Evolutionary conservation across 2,113 vertebrate genomes (phyloP).

Genomic region (Sphaerodactylus townsendi): DNA sequence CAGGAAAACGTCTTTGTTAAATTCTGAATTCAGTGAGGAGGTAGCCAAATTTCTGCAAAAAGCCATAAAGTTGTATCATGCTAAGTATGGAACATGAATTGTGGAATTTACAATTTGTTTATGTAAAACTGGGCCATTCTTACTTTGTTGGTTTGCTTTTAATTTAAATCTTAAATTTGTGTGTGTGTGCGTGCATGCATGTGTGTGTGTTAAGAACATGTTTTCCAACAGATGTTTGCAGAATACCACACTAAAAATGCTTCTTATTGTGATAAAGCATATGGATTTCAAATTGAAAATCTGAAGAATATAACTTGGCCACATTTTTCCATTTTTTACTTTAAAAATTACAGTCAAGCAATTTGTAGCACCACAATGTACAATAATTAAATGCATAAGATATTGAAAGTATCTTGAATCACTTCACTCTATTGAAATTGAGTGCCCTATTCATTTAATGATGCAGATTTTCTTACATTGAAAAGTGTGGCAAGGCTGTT

Average conservation of each 20-base stretch:
- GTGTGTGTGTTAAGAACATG: no score
- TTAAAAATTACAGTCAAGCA: conserved; percentile 20
- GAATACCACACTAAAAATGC: not conserved
- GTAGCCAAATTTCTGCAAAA: no score
- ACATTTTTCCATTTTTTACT: not conserved
- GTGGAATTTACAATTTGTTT: no score
- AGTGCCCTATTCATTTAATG: conserved; percentile 43
- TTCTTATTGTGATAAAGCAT: not conserved
- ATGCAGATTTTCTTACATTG: conserved; percentile 45
- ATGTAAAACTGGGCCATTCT: no score
- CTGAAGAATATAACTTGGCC: not conserved
- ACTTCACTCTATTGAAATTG: conserved; percentile 48
- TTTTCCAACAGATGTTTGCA: not conserved
- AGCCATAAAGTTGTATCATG: no score
- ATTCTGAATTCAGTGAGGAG: no score
- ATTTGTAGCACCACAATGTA: conserved; percentile 30
- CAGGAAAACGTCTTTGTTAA: no score
- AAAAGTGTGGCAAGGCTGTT: conserved; percentile 21
- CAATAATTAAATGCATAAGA: conserved; percentile 54
- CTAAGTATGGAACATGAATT: no score
- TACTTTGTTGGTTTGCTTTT: no score
- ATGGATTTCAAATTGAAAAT: not conserved
- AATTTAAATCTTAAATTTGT: no score
- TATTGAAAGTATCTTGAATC: conserved; percentile 53
- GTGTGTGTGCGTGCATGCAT: no score